phyloP scores from a whole-genome alignment of 2,797 vertebrate genomes.

The Diglossa cyanea region DNA sequence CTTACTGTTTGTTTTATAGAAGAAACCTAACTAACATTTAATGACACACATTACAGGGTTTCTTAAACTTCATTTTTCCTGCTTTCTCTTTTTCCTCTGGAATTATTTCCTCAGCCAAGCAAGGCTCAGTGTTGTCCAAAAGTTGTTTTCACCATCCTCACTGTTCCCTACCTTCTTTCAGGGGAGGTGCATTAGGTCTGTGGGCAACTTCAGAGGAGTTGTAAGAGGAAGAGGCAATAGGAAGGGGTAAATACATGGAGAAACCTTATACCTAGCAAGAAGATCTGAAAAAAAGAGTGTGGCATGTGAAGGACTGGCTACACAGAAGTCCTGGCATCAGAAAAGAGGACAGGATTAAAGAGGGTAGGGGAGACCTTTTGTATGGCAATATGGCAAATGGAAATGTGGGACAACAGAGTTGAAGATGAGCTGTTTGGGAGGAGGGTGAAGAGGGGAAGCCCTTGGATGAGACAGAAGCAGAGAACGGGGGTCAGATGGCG shows the following conservation, averaged over 20 bases:
- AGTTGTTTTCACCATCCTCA: neutral
- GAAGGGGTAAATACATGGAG: neutral
- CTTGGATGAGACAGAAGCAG: neutral
- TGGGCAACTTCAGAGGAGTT: neutral
- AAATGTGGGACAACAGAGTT: neutral
- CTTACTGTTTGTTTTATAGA: neutral
- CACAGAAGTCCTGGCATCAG: neutral
- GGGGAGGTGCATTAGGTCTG: neutral
- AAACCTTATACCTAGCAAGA: neutral
- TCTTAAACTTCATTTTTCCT: neutral
- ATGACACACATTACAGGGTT: neutral
- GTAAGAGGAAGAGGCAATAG: neutral
- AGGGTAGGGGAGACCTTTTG: neutral
- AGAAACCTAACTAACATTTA: neutral
- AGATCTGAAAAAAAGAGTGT: neutral
- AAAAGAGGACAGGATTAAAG: neutral
- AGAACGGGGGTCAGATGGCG: rapidly evolving
- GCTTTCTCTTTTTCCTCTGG: neutral
- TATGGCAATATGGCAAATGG: neutral
- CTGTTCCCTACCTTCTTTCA: neutral
- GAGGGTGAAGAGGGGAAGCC: neutral
- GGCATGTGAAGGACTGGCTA: neutral
- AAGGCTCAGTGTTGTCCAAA: neutral
- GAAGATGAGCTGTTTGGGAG: neutral
- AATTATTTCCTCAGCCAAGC: neutral